These are phyloP conservation scores for Coenobita brevimanus DNA, from an alignment of 1,140 invertebrate genomes.

Conservation along the genomic window DNA sequence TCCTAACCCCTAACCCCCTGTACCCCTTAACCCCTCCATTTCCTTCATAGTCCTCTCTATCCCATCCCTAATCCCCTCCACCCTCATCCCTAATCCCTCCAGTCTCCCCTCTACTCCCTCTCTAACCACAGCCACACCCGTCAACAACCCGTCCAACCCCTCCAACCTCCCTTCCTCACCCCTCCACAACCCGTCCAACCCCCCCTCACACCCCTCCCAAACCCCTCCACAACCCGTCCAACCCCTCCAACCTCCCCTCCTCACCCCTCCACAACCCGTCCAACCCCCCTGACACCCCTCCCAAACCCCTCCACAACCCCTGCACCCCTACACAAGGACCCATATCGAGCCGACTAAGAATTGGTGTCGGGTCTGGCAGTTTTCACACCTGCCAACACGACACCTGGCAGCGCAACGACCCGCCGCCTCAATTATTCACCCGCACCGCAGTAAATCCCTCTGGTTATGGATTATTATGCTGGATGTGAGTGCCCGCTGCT, in stretches of 20 bases:
- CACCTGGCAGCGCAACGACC: too few relatives aligned
- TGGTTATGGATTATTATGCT: too few relatives aligned
- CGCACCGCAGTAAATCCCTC: too few relatives aligned
- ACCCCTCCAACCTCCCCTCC: background rate
- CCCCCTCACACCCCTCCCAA: background rate
- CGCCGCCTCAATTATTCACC: too few relatives aligned
- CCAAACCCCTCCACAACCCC: too few relatives aligned
- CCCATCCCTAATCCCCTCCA: background rate
- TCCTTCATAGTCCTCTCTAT: background rate
- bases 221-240: background rate
- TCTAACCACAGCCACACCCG: background rate
- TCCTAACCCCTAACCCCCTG: background rate
- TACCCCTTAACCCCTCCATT: background rate
- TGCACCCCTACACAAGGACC: too few relatives aligned
- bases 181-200: background rate
- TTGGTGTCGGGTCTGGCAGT: too few relatives aligned
- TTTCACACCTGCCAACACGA: too few relatives aligned
- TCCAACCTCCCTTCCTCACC: background rate
- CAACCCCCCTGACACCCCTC: too few relatives aligned
- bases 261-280: background rate
- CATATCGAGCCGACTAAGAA: too few relatives aligned
- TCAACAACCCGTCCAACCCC: background rate
- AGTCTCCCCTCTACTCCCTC: background rate
- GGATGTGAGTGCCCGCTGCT: too few relatives aligned
- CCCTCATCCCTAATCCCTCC: background rate